These are phyloP conservation scores for Brachionus rotundiformis DNA, from an alignment of 1,140 invertebrate species.

Conservation along the genomic window DNA sequence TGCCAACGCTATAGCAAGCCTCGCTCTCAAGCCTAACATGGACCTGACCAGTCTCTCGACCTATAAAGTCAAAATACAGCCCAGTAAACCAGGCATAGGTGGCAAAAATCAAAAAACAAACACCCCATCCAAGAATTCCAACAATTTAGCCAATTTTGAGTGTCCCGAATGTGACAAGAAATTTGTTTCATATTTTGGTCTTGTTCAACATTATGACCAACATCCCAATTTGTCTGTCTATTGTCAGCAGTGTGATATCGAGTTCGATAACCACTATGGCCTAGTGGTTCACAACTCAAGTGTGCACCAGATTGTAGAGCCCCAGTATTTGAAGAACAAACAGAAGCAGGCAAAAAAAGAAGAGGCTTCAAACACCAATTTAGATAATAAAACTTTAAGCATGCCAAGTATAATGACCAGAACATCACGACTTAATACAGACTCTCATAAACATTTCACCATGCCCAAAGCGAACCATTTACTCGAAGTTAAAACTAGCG, in stretches of 20 bases:
- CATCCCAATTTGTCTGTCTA: slow-evolving; percentile 26
- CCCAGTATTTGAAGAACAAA: slow-evolving; percentile 23
- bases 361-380: not conserved
- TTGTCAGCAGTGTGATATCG: slow-evolving; percentile 30
- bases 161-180: slow-evolving; percentile 47
- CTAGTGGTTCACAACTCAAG: slow-evolving; percentile 17
- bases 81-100: not conserved
- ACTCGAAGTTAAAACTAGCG: slow-evolving; percentile 6
- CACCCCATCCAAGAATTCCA: not conserved
- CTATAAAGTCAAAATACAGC: slow-evolving; percentile 51
- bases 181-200: slow-evolving; percentile 45
- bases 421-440: not conserved
- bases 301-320: slow-evolving; percentile 16
- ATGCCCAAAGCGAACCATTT: not conserved
- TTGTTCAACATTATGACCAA: slow-evolving; percentile 42
- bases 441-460: not conserved
- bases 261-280: slow-evolving; percentile 28
- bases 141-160: slow-evolving; percentile 9
- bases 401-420: slow-evolving; percentile 47
- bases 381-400: not conserved
- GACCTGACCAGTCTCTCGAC: not conserved
- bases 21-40: not conserved
- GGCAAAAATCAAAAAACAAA: not conserved
- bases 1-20: slow-evolving; percentile 9
- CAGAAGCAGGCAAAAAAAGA: slow-evolving; percentile 27